Evolutionary conservation across 2,113 vertebrate genomes (phyloP).

Genomic region (Himantopus leucocephalus): DNA sequence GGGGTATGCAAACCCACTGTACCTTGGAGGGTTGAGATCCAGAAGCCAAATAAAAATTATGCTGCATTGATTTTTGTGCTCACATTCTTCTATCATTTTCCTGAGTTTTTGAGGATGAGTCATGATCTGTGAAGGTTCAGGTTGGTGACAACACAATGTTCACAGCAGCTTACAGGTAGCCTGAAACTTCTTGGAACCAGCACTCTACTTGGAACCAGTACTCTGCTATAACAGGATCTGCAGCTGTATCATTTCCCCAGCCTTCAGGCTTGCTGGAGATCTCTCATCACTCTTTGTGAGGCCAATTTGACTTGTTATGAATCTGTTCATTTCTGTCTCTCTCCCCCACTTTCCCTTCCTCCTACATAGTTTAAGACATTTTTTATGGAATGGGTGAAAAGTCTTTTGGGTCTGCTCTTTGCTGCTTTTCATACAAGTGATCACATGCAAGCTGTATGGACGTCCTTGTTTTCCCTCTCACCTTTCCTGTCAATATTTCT

Average conservation of each 20-base stretch:
- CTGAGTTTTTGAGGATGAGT: not conserved
- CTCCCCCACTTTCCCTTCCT: not conserved
- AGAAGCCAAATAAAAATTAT: not conserved
- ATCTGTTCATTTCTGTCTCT: not conserved
- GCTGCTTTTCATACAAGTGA: not conserved
- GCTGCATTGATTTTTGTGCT: not conserved
- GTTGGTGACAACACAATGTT: not conserved
- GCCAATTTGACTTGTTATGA: not conserved
- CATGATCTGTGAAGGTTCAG: not conserved
- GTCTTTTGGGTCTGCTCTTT: not conserved
- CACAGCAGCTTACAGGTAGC: not conserved
- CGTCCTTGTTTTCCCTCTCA: not conserved
- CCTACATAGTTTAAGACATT: not conserved
- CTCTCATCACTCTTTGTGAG: not conserved
- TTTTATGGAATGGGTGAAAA: not conserved
- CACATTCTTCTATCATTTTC: not conserved
- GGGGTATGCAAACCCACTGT: not conserved
- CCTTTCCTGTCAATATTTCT: not conserved
- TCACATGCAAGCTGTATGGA: not conserved
- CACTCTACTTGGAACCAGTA: not conserved
- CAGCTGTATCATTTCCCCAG: not conserved
- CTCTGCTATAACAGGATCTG: rapidly evolving
- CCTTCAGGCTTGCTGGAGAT: not conserved
- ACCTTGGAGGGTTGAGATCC: not conserved
- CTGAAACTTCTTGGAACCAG: not conserved